A percentile compares a stretch with the other conserved stretches of the same genome.
Conservation (phyloP, 1,140 invertebrate species). For the Phortica variegata region DNA sequence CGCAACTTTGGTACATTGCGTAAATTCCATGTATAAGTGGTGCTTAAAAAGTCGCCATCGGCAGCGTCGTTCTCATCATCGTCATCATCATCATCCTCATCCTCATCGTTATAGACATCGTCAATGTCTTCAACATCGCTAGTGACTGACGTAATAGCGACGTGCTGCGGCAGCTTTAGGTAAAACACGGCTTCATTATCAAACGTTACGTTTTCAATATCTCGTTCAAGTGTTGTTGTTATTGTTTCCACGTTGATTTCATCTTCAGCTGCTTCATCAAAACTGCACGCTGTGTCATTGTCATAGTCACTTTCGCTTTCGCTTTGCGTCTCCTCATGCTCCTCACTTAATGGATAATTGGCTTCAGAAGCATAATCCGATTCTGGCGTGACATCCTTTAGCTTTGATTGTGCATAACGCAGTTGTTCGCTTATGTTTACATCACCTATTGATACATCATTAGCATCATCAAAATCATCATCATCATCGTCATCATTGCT, state of each 20-base stretch:
- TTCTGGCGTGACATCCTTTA: slow-evolving; percentile 49
- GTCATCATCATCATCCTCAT: slow-evolving; percentile 7
- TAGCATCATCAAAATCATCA: slow-evolving; percentile 2
- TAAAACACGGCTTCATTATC: background rate
- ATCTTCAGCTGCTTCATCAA: slow-evolving; percentile 9
- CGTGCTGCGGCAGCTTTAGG: too few relatives aligned
- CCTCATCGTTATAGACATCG: slow-evolving; percentile 15
- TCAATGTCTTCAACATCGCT: background rate
- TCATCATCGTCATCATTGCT: slow-evolving; percentile 11
- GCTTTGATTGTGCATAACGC: slow-evolving; percentile 37
- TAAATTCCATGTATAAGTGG: slow-evolving; percentile 50
- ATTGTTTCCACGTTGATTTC: background rate
- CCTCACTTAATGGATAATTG: slow-evolving; percentile 46
- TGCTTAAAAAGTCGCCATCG: slow-evolving; percentile 44
- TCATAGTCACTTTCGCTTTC: slow-evolving; percentile 2
- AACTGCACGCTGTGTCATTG: slow-evolving; percentile 5
- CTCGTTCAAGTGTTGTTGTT: background rate
- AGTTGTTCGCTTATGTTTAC: too few relatives aligned
- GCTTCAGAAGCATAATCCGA: slow-evolving; percentile 56
- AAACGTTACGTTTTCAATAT: too few relatives aligned
- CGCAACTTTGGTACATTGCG: slow-evolving; percentile 46
- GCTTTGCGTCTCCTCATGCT: too few relatives aligned
- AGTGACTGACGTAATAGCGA: too few relatives aligned
- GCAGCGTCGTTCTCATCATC: slow-evolving; percentile 13
- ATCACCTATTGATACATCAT: too few relatives aligned